Evolutionary conservation across 1,140 invertebrate genomes (phyloP).

Genomic region (Cydia fagiglandana): DNA sequence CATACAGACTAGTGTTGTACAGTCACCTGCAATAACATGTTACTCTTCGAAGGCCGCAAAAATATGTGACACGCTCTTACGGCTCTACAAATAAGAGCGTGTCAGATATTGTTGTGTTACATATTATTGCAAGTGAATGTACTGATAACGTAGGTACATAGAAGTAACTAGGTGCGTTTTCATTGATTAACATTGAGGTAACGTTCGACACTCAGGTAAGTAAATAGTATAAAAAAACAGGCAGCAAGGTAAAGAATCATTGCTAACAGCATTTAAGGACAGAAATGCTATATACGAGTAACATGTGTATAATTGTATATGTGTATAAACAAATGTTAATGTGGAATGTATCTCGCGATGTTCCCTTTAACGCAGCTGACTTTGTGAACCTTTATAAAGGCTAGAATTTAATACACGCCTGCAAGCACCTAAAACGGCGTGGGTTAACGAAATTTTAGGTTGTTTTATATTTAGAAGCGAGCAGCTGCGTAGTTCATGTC

Average conservation of each 20-base stretch:
- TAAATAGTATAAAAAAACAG: no score
- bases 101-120: no score
- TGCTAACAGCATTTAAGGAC: not conserved
- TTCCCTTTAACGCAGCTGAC: not conserved
- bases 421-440: not conserved
- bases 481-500: not conserved
- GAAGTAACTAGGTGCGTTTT: no score
- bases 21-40: no score
- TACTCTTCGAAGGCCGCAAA: no score
- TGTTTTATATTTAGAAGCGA: conserved; percentile 5
- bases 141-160: no score
- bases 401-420: conserved; percentile 5
- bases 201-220: not conserved
- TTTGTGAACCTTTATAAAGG: conserved; percentile 3
- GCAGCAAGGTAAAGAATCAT: no score
- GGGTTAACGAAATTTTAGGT: not conserved
- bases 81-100: no score
- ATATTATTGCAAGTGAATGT: no score
- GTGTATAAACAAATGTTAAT: not conserved
- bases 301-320: no score
- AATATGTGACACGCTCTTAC: no score
- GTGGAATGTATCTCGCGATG: not conserved
- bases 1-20: no score
- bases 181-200: not conserved
- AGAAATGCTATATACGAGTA: not conserved